phyloP scores from a whole-genome alignment of 2,797 vertebrate genomes.

The Apodemus agrarius region DNA sequence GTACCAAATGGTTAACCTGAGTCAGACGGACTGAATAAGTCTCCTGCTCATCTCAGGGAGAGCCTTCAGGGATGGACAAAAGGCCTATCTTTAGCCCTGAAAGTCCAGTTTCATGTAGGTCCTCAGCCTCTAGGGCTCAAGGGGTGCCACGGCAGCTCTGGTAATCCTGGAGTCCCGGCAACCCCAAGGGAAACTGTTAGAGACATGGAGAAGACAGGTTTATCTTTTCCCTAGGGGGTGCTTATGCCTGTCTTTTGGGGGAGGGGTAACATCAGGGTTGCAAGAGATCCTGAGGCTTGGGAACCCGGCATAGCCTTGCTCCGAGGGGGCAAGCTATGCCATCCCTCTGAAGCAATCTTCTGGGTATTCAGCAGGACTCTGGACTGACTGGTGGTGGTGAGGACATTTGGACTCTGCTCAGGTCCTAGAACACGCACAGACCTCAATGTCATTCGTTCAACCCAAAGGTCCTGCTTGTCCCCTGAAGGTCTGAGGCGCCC shows the following conservation, averaged over 20 bases:
- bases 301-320: background rate
- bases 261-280: background rate
- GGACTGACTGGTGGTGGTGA: rapidly evolving
- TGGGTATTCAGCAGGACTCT: background rate
- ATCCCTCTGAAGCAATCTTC: background rate
- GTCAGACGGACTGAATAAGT: background rate
- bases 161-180: background rate
- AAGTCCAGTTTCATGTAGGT: background rate
- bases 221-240: background rate
- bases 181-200: background rate
- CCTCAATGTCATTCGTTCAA: background rate
- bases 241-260: no score
- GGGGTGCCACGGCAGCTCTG: background rate
- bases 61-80: background rate
- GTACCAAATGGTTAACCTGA: no score
- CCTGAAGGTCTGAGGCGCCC: background rate
- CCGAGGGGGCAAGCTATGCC: background rate
- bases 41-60: background rate
- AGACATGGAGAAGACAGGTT: background rate
- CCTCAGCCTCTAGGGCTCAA: no score
- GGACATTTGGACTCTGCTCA: background rate
- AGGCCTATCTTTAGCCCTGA: background rate
- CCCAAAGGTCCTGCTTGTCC: no score
- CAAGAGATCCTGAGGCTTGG: background rate
- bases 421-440: background rate